phyloP scores from a whole-genome alignment of 2,113 vertebrate genomes.

The Alligator sinensis region DNA sequence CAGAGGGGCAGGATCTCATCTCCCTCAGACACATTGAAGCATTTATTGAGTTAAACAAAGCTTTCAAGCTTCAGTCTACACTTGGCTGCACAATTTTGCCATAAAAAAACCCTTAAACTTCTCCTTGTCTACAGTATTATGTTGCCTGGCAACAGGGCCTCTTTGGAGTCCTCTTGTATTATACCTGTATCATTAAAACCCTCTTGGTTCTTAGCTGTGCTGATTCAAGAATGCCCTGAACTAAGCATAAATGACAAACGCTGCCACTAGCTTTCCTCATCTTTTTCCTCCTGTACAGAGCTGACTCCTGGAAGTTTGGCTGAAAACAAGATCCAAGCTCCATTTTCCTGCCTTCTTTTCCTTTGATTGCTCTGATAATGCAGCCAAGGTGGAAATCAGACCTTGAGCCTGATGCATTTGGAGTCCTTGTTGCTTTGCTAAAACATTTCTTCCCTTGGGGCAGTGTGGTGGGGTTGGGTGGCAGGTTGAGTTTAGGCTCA shows the following conservation, averaged over 20 bases:
- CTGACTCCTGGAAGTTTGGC: background rate
- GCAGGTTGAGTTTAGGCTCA: background rate
- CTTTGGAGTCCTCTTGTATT: background rate
- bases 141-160: background rate
- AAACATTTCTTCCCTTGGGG: background rate
- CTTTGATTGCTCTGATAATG: background rate
- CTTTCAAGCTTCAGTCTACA: background rate
- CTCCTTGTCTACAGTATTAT: background rate
- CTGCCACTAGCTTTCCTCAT: background rate
- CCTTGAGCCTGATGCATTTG: background rate
- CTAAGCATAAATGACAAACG: background rate
- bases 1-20: background rate
- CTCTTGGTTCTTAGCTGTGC: background rate
- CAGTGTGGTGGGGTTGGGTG: too few species aligned
- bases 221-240: accelerated
- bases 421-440: background rate
- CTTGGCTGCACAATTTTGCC: background rate
- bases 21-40: background rate
- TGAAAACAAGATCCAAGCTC: background rate
- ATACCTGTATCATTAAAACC: background rate
- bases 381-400: background rate
- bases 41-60: background rate
- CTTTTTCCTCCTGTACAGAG: background rate
- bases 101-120: background rate
- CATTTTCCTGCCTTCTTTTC: background rate